A percentile compares a stretch with the other conserved stretches of the same genome.
phyloP scores from a whole-genome alignment of 2,888 invertebrate genomes.

The Dicyrtomina minuta region DNA sequence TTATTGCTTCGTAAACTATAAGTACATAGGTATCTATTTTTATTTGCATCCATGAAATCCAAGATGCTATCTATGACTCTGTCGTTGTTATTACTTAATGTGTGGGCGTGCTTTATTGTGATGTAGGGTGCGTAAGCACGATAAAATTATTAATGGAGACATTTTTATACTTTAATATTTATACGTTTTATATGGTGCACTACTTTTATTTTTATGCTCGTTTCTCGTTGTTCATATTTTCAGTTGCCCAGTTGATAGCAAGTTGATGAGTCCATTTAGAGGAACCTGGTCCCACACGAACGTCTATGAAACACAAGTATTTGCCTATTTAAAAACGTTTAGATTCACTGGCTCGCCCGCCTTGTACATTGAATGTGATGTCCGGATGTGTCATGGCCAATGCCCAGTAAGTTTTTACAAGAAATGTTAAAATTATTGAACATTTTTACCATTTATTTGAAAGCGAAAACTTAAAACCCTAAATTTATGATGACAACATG shows the following conservation, averaged over 20 bases:
- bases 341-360: slow-evolving; percentile 92
- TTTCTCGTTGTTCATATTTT: no score
- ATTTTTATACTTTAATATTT: no score
- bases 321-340: slow-evolving; percentile 92
- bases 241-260: slow-evolving; percentile 89
- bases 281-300: slow-evolving; percentile 91
- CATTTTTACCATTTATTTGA: no score
- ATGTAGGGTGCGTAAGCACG: not conserved
- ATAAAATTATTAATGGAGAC: no score
- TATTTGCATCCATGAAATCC: not conserved
- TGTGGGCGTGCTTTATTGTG: not conserved
- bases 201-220: no score
- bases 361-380: slow-evolving; percentile 90
- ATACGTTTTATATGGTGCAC: no score
- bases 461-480: no score
- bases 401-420: slow-evolving; percentile 92
- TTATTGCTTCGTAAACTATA: no score
- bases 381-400: slow-evolving; percentile 90
- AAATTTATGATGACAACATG: no score
- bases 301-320: slow-evolving; percentile 88
- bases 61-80: no score
- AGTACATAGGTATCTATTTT: no score
- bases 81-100: not conserved
- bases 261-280: slow-evolving; percentile 84
- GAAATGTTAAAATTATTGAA: no score